Percentiles rank a stretch among this genome's conserved stretches.
phyloP scores from a whole-genome alignment of 1,140 invertebrate genomes.

The Scaptomyza montana region DNA sequence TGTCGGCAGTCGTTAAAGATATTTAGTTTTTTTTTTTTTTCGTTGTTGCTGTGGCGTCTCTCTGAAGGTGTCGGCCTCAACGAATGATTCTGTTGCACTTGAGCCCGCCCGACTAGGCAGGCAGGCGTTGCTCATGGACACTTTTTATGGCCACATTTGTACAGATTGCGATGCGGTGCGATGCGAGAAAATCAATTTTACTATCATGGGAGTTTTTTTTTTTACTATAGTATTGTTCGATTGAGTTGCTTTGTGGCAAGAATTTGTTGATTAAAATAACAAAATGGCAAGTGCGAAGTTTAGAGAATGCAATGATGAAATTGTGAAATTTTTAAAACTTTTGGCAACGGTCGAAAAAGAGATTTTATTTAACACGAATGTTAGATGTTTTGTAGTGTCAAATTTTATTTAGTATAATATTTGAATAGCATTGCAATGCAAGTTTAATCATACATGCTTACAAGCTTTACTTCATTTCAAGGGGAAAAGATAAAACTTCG shows the following conservation, averaged over 20 bases:
- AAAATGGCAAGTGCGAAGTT: background rate
- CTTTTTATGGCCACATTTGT: constrained; percentile 69
- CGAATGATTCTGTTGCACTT: constrained; percentile 26
- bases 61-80: constrained; percentile 35
- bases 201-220: constrained; percentile 33
- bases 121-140: constrained; percentile 55
- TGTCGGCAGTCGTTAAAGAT: constrained; percentile 45
- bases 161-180: constrained; percentile 38
- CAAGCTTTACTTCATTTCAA: too few relatives aligned
- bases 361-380: too few relatives aligned
- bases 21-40: too few relatives aligned
- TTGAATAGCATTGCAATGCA: too few relatives aligned
- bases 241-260: constrained; percentile 41
- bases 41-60: background rate
- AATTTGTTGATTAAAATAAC: constrained; percentile 27
- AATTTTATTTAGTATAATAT: too few relatives aligned
- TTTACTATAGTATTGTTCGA: too few relatives aligned
- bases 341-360: background rate
- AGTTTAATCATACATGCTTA: too few relatives aligned
- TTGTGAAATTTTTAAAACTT: background rate
- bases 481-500: too few relatives aligned
- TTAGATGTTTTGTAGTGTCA: too few relatives aligned
- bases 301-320: constrained; percentile 2
- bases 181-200: constrained; percentile 70
- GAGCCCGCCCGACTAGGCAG: background rate